These are phyloP conservation scores for Chymomyza amoena DNA, from an alignment of 2,888 invertebrate species.

Conservation along the genomic window DNA sequence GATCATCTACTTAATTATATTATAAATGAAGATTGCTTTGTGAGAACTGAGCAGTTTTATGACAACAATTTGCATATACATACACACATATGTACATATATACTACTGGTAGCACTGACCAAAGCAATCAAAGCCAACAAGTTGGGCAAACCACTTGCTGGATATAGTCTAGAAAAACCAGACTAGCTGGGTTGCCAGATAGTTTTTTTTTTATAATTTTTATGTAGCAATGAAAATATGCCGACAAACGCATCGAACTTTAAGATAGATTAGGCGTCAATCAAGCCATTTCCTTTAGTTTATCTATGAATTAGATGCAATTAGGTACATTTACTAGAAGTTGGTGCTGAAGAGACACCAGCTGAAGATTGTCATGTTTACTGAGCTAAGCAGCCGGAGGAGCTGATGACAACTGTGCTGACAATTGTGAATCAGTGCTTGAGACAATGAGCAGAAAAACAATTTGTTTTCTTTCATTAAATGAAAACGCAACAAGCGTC, in stretches of 20 bases:
- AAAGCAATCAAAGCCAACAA: background rate
- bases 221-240: conserved; percentile 3
- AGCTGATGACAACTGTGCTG: background rate
- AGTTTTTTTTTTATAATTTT: background rate
- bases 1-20: conserved; percentile 48
- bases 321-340: conserved; percentile 17
- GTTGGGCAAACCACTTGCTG: background rate
- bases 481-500: conserved; percentile 3
- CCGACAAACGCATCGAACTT: conserved; percentile 13
- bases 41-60: conserved; percentile 32
- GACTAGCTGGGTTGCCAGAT: conserved; percentile 23
- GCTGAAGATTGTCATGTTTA: background rate
- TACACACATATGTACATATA: background rate
- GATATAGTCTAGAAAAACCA: conserved; percentile 24
- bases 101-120: conserved; percentile 15
- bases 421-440: conserved; percentile 30
- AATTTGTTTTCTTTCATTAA: conserved; percentile 56
- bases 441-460: conserved; percentile 46
- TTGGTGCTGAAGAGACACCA: background rate
- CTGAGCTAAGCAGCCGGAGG: conserved; percentile 8
- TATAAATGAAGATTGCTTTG: conserved; percentile 31
- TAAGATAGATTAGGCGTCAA: conserved; percentile 21
- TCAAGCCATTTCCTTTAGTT: conserved; percentile 35
- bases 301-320: conserved; percentile 46
- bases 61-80: conserved; percentile 43